A percentile compares a stretch with the other conserved stretches of the same genome.
Conservation (phyloP, 2,888 invertebrate genomes). For the Carabus problematicus region DNA sequence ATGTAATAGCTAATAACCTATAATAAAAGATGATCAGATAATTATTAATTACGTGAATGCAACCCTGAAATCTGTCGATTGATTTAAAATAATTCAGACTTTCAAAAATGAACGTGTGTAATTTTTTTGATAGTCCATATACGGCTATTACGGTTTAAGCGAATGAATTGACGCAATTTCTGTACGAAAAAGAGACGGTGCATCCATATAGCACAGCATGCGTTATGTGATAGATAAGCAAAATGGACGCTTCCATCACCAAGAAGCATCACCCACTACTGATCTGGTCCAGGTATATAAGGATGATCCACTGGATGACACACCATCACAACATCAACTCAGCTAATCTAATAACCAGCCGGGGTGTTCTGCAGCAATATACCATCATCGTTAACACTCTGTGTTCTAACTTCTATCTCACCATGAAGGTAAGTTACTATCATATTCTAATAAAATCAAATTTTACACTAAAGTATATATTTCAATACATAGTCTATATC, state of each 20-base stretch:
- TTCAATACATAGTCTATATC: too few relatives aligned
- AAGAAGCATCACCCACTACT: conserved; percentile 40
- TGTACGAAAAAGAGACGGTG: conserved; percentile 35
- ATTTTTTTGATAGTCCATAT: background rate
- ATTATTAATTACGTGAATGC: conserved; percentile 21
- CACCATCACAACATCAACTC: conserved; percentile 34
- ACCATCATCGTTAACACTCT: background rate
- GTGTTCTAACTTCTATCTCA: background rate
- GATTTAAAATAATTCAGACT: background rate
- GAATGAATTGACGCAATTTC: conserved; percentile 22
- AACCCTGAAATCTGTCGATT: conserved; percentile 23
- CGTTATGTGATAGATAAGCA: conserved; percentile 20
- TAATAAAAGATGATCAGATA: conserved; percentile 11
- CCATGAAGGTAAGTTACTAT: conserved; percentile 6
- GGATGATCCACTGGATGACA: conserved; percentile 27
- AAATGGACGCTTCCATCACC: conserved; percentile 29
- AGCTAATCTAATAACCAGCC: conserved; percentile 13
- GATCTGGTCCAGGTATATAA: conserved; percentile 38
- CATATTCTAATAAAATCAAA: too few relatives aligned
- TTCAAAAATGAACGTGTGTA: too few relatives aligned
- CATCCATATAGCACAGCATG: conserved; percentile 19
- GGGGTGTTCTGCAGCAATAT: conserved; percentile 3
- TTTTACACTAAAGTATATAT: too few relatives aligned
- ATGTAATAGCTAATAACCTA: conserved; percentile 4
- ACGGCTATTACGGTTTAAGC: conserved; percentile 3